A percentile compares a stretch with the other conserved stretches of the same genome.
Evolutionary conservation across 1,140 invertebrate species (phyloP).

Genomic region (Anadara kagoshimensis): DNA sequence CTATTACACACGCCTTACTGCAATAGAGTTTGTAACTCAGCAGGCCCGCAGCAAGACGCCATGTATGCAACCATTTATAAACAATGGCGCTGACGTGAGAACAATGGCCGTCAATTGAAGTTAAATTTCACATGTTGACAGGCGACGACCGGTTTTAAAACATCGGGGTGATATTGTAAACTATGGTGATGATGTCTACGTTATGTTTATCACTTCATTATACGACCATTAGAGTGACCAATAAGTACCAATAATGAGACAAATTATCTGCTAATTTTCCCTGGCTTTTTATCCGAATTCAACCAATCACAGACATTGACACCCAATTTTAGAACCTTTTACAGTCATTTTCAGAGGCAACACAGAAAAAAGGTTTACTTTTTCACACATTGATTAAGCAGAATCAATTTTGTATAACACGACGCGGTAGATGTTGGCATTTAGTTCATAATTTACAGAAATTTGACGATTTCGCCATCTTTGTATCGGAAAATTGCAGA

Average conservation of each 20-base stretch:
- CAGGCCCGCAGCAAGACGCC: not conserved
- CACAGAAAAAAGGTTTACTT: no score
- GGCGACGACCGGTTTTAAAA: conserved; percentile 8
- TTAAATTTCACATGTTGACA: conserved; percentile 12
- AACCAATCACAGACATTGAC: conserved; percentile 16
- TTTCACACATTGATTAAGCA: no score
- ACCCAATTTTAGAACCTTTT: not conserved
- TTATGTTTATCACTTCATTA: conserved; percentile 26
- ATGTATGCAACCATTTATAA: conserved; percentile 14
- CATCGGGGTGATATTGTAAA: not conserved
- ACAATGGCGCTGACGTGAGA: not conserved
- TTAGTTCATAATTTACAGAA: no score
- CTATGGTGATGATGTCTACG: conserved; percentile 1
- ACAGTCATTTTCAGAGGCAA: no score
- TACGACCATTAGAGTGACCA: conserved; percentile 12
- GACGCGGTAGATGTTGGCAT: no score
- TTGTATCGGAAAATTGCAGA: no score
- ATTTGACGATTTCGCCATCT: no score
- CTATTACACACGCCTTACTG: no score
- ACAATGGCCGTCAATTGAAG: conserved; percentile 5
- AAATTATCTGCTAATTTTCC: conserved; percentile 18
- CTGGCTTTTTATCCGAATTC: not conserved
- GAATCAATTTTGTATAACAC: no score
- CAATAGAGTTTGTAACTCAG: not conserved
- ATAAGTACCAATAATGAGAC: conserved; percentile 2